These are phyloP conservation scores for Pogonomyrmex californicus DNA, from an alignment of 1,140 invertebrate genomes.

Conservation along the genomic window DNA sequence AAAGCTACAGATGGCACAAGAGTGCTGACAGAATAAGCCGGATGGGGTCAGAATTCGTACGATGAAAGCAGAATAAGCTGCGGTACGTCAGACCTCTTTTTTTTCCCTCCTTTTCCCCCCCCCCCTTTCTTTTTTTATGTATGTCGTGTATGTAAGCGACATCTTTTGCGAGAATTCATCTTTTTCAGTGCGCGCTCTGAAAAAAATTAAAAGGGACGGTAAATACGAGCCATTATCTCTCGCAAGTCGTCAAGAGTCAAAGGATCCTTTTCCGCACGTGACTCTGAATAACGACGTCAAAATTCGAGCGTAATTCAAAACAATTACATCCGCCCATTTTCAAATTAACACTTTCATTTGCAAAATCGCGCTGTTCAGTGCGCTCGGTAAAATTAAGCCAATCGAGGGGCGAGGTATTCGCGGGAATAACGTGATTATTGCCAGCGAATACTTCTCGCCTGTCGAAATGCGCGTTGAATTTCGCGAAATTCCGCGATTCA, in stretches of 20 bases:
- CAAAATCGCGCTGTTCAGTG: too few relatives aligned
- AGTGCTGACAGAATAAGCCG: conserved; percentile 4
- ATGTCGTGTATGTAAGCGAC: conserved; percentile 30
- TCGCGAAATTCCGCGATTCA: conserved; percentile 8
- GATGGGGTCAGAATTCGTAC: conserved; percentile 11
- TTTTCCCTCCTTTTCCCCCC: not conserved
- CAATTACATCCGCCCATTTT: not conserved
- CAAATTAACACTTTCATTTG: not conserved
- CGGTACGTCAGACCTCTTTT: conserved; percentile 29
- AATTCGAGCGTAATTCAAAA: not conserved
- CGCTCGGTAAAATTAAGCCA: not conserved
- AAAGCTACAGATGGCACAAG: conserved; percentile 31
- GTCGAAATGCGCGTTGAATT: not conserved
- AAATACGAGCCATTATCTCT: conserved; percentile 54
- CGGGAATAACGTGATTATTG: not conserved
- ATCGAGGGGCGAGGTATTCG: not conserved
- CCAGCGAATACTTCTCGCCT: too few relatives aligned
- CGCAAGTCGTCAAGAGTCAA: conserved; percentile 15
- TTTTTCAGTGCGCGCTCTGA: conserved; percentile 1
- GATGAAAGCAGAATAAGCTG: conserved; percentile 53
- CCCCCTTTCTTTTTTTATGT: not conserved
- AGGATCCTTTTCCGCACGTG: not conserved
- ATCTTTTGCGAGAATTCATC: conserved; percentile 37
- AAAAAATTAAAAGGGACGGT: conserved; percentile 53
- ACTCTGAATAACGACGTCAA: not conserved